Conservation (phyloP, 2,113 vertebrate genomes). For the Pampusana beccarii region DNA sequence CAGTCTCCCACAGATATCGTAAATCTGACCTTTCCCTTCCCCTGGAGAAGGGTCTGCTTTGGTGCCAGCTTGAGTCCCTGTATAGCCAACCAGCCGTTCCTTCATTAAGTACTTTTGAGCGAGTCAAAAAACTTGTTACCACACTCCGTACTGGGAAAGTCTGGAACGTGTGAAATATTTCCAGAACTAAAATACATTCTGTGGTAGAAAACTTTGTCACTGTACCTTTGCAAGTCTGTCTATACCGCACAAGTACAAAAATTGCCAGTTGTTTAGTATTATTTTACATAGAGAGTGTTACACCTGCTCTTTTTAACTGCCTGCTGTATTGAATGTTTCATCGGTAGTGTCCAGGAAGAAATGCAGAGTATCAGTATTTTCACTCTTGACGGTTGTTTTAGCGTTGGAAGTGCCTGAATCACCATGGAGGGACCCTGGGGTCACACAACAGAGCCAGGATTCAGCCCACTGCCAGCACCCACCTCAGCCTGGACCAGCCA, state of each 20-base stretch:
- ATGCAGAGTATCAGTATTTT: neutral
- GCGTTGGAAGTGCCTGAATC: rapidly evolving
- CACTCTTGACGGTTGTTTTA: neutral
- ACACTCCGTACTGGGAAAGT: neutral
- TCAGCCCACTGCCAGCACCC: neutral
- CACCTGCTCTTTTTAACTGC: neutral
- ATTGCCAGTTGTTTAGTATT: neutral
- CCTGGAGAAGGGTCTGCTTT: neutral
- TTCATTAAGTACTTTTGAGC: neutral
- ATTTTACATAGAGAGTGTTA: neutral
- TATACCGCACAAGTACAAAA: neutral
- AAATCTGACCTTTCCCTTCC: neutral
- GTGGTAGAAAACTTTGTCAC: neutral
- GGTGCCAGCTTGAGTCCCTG: neutral
- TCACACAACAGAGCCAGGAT: rapidly evolving
- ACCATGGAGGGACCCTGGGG: rapidly evolving
- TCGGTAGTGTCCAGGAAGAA: neutral
- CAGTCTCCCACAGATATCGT: neutral
- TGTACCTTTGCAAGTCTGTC: neutral
- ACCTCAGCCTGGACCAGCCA: neutral
- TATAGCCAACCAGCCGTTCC: neutral
- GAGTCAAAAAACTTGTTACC: neutral
- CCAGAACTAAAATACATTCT: neutral
- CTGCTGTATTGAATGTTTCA: neutral
- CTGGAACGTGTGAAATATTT: neutral